A percentile compares a stretch with the other conserved stretches of the same genome.
phyloP scores from a whole-genome alignment of 1,140 invertebrate genomes.

The Drosophila rhopaloa region DNA sequence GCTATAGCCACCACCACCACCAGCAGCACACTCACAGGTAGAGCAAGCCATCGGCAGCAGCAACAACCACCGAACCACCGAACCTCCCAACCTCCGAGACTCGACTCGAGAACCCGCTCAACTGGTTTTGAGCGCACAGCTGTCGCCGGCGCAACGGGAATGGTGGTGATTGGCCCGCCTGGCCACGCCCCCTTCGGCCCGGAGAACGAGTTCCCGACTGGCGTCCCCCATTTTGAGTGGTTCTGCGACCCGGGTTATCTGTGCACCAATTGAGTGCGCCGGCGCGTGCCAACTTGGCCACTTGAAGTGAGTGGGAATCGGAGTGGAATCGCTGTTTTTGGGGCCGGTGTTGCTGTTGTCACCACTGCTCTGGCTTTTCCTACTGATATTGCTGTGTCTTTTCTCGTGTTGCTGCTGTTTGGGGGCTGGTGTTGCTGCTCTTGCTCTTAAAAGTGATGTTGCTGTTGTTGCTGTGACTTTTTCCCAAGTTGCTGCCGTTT shows the following conservation, averaged over 20 bases:
- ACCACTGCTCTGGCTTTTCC: not conserved
- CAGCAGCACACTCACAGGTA: constrained; percentile 20
- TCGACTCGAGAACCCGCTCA: constrained; percentile 66
- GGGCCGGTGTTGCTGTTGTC: constrained; percentile 3
- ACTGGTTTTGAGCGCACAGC: constrained; percentile 68
- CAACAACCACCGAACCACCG: constrained; percentile 6
- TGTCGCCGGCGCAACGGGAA: constrained; percentile 36
- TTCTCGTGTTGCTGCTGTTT: not conserved
- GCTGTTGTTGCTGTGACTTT: constrained; percentile 1
- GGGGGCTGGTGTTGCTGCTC: constrained; percentile 15
- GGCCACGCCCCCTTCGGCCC: constrained; percentile 51
- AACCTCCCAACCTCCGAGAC: constrained; percentile 3
- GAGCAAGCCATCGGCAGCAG: not conserved
- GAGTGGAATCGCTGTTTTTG: constrained; percentile 16
- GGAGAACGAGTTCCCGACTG: constrained; percentile 56
- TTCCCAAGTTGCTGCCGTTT: constrained; percentile 8
- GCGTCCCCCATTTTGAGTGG: constrained; percentile 75
- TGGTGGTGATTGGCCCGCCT: constrained; percentile 76
- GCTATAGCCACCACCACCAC: constrained; percentile 22
- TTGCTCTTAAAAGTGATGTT: too few species aligned
- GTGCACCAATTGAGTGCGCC: constrained; percentile 74
- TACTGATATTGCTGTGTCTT: not conserved
- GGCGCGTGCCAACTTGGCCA: constrained; percentile 67
- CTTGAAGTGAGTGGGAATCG: constrained; percentile 5
- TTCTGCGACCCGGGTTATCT: constrained; percentile 5